phyloP scores from a whole-genome alignment of 2,113 vertebrate genomes.

The Ptilorrhoa leucosticta region DNA sequence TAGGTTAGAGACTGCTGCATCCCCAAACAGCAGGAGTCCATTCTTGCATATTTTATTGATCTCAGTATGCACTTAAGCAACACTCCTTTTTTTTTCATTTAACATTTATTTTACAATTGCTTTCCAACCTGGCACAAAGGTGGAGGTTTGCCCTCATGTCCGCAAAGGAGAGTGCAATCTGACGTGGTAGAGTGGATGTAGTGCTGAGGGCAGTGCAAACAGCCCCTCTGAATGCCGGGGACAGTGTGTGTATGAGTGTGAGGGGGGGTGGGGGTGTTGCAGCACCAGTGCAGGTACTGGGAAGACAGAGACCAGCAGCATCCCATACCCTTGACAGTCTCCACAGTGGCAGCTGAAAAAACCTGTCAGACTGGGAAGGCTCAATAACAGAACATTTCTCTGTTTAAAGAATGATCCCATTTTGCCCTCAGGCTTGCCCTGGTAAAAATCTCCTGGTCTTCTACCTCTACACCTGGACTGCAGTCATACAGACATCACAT shows the following conservation, averaged over 20 bases:
- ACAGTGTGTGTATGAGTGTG: too few species aligned
- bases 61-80: background rate
- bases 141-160: background rate
- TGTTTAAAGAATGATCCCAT: background rate
- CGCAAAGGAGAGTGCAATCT: background rate
- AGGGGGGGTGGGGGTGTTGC: background rate
- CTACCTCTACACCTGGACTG: background rate
- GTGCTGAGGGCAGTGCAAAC: background rate
- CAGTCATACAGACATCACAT: background rate
- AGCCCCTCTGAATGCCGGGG: background rate
- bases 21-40: background rate
- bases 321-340: background rate
- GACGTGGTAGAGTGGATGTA: background rate
- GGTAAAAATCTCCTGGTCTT: background rate
- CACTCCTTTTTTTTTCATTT: background rate
- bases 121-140: background rate
- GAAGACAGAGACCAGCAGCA: background rate
- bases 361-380: background rate
- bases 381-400: background rate
- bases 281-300: background rate
- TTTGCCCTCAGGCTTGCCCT: background rate
- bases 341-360: background rate
- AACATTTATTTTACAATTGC: background rate
- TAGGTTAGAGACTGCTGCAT: background rate
- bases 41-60: background rate